phyloP scores from a whole-genome alignment of 2,113 vertebrate genomes.

The Carettochelys insculpta region DNA sequence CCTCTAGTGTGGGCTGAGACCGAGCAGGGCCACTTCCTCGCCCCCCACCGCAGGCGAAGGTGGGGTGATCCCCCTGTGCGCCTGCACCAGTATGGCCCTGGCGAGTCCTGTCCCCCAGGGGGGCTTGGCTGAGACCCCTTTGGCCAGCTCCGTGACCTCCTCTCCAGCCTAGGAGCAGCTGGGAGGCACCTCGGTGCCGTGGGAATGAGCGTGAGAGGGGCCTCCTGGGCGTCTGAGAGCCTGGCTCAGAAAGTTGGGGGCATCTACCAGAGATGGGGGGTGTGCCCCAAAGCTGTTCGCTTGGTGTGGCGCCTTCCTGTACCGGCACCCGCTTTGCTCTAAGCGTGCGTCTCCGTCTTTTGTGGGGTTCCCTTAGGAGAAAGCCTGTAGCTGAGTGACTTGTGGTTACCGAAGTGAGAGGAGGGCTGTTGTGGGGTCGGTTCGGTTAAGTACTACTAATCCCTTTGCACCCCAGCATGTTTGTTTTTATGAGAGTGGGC shows the following conservation, averaged over 20 bases:
- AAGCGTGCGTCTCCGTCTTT: background rate
- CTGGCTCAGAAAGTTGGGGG: background rate
- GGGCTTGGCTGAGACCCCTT: background rate
- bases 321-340: background rate
- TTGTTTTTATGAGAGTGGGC: background rate
- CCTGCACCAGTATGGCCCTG: too few species aligned
- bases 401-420: background rate
- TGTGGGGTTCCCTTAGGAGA: background rate
- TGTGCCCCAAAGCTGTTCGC: background rate
- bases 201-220: background rate
- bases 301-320: background rate
- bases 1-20: background rate
- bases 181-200: background rate
- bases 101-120: background rate
- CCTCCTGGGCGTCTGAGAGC: too few species aligned
- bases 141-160: background rate
- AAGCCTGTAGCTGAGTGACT: background rate
- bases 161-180: background rate
- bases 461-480: background rate
- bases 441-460: background rate
- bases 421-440: background rate
- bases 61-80: background rate
- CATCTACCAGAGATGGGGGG: background rate
- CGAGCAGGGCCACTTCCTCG: background rate
- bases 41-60: background rate